Conservation (phyloP, 2,888 invertebrate species). For the Scrobipalpa atriplicella region DNA sequence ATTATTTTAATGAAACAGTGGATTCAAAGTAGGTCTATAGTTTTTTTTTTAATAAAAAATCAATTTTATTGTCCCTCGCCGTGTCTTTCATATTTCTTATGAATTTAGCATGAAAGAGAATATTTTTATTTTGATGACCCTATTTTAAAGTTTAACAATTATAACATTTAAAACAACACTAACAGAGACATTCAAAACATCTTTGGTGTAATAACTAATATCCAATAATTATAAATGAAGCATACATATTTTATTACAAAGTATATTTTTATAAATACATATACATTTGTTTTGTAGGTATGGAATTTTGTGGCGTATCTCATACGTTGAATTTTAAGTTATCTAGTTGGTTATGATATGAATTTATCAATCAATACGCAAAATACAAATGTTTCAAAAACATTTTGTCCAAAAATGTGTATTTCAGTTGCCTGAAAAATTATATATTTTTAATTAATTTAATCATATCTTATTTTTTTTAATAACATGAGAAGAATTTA, state of each 20-base stretch:
- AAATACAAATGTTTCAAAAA: too few species aligned
- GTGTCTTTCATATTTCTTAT: background rate
- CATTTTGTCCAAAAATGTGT: too few species aligned
- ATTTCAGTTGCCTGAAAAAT: too few species aligned
- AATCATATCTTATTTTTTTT: background rate
- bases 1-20: background rate
- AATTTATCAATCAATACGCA: background rate
- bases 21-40: background rate
- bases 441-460: background rate
- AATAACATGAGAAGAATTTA: background rate
- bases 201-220: conserved; percentile 18
- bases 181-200: conserved; percentile 19
- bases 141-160: conserved; percentile 6
- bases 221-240: conserved; percentile 10
- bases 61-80: background rate
- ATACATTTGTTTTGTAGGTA: background rate
- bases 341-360: background rate
- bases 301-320: background rate
- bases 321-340: background rate
- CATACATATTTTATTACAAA: background rate
- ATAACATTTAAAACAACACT: conserved; percentile 10
- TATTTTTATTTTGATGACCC: background rate
- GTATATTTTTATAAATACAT: background rate
- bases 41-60: background rate
- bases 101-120: background rate